A percentile compares a stretch with the other conserved stretches of the same genome.
Evolutionary conservation across 35 echinoderm and acorn worm species (phyloP).

Genomic region (Heliocidaris erythrogramma): DNA sequence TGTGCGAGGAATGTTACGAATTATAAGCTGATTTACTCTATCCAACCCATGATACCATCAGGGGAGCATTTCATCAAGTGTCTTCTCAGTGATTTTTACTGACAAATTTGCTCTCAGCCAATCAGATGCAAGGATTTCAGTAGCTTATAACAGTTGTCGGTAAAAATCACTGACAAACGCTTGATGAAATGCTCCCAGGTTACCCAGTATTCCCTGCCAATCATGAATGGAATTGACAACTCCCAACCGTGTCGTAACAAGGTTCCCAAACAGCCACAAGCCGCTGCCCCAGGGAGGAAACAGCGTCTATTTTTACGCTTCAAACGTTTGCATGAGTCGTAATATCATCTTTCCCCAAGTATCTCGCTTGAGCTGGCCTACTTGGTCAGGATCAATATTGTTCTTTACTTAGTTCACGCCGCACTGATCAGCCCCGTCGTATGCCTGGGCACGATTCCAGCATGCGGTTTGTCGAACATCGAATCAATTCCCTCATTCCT

Average conservation of each 20-base stretch:
- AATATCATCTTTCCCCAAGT: neutral
- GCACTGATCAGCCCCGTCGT: neutral
- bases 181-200: too few species aligned
- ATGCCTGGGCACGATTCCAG: neutral
- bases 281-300: neutral
- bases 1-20: neutral
- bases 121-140: too few species aligned
- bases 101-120: too few species aligned
- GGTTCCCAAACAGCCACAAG: neutral
- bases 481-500: neutral
- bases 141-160: too few species aligned
- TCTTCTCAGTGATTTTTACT: too few species aligned
- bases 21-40: neutral
- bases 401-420: neutral
- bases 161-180: too few species aligned
- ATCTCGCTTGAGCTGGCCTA: slow-evolving; percentile 8
- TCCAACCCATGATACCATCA: neutral
- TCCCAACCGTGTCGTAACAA: neutral
- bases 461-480: neutral
- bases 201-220: neutral
- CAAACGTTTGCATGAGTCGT: neutral
- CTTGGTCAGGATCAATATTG: neutral
- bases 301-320: slow-evolving; percentile 3
- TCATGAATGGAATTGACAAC: slow-evolving; percentile 5
- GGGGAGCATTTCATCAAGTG: too few species aligned